Base-by-base conservation (phyloP, 2,888 invertebrate species). In the Boloria euphrosyne region DNA sequence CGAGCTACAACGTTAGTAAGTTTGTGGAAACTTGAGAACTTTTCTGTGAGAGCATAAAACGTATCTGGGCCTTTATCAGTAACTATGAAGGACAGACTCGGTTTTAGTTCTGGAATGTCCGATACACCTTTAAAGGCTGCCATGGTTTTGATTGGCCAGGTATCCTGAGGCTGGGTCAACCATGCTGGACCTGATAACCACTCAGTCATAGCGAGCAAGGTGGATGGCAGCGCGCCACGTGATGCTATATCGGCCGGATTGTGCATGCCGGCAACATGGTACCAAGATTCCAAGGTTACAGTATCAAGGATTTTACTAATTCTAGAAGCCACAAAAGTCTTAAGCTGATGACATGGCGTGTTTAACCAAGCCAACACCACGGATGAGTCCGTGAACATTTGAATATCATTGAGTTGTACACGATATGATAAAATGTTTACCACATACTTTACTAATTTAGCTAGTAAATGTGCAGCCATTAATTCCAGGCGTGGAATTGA, bases 401-500 rank as follows among this genome's bases (percentile, higher is more conserved):
- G 22, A 22, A 22, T 22, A 22, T 22, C 22, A 22, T 22, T 22
- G 22, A 22, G 22, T 22, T 22, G 22, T 22, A 22, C 22, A 22
- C 22, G 22, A 22, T 22, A 22, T 22, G 22, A 22, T 22, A 22
- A 22, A 3, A 22, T 22, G 22, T 22, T 22, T 22, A 22, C 22
- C 22, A 22, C 22, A 22, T 22, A 22, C 22, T 22, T 22, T 22
- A 22, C 22, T 22, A 22, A 22, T 3, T 22, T 22, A 22, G 22
- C 22, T 22, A 22, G 22, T 22, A 22, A 22, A 22, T 22, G 22
- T 22, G 22, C 22, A 22, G 22, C 22, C 22, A 59, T 50, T 4
- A 67, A 38, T 27, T 67, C 67, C 16, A 63, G 54, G 0, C 67
- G 53, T 10, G 67, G 63, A 31, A 67, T 46, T 73, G 68, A 38